A percentile compares a stretch with the other conserved stretches of the same genome.
Conservation (phyloP, 2,113 vertebrate species). For the Phoenicopterus ruber region DNA sequence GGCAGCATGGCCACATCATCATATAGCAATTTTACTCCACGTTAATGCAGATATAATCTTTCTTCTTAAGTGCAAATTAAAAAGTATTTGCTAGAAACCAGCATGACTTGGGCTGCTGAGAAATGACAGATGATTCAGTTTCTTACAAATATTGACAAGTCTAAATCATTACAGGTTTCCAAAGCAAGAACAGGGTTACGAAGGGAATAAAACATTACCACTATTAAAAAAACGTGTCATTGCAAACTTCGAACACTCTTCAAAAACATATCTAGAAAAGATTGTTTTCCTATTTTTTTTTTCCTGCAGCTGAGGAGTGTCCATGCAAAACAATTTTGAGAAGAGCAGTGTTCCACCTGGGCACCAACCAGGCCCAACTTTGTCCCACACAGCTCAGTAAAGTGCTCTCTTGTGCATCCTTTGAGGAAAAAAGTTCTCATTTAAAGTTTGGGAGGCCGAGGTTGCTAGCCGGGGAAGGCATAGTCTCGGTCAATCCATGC, state of each 20-base stretch:
- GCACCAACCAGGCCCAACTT: neutral
- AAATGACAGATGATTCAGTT: conserved; percentile 25
- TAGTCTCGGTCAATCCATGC: neutral
- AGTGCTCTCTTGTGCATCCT: conserved; percentile 70
- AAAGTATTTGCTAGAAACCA: conserved; percentile 49
- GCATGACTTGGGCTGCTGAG: conserved; percentile 27
- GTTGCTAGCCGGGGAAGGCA: neutral
- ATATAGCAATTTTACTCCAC: conserved; percentile 26
- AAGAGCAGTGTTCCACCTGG: conserved; percentile 57
- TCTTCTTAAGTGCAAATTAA: conserved; percentile 32
- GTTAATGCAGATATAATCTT: conserved; percentile 27
- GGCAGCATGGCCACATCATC: conserved; percentile 26
- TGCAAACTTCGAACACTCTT: conserved; percentile 45
- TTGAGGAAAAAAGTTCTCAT: neutral
- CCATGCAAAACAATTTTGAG: conserved; percentile 65
- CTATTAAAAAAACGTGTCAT: conserved; percentile 23
- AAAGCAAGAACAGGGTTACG: conserved; percentile 43
- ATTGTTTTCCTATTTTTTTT: neutral
- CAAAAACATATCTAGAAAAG: conserved; percentile 58
- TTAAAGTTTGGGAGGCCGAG: conserved; percentile 15
- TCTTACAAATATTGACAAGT: conserved; percentile 42
- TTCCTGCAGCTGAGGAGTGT: conserved; percentile 19
- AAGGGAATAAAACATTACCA: conserved; percentile 23
- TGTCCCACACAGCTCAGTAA: conserved; percentile 53
- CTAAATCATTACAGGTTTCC: conserved; percentile 44